Base-by-base conservation (phyloP, 2,888 invertebrate genomes). In the Ormyrus pomaceus region DNA sequence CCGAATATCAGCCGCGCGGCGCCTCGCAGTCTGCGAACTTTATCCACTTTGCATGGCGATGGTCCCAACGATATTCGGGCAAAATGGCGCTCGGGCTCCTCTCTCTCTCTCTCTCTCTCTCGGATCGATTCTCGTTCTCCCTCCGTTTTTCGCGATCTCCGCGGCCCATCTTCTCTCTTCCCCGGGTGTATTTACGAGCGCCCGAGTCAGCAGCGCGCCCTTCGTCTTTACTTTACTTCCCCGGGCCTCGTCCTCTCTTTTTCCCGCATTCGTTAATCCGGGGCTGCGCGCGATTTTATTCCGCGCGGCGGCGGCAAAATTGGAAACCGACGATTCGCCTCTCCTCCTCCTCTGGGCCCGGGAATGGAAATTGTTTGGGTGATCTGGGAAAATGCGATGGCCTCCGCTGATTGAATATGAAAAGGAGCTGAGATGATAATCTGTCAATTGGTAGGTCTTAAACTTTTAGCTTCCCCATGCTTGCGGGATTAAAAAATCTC, bases 41-140 rank as follows among this genome's bases (percentile, higher is more conserved):
- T 87, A 86, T 87, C 87, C 86, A 86, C 87, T 88, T 88, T 87
- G 86, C 88, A 88, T 87, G 87, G 86, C 87, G 87, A 88, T 88
- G 85, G 87, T 85, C 84, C 84, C 84, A 85, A 34, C 34, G 34
- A 34, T 84, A 84, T 86, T 86, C 84, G 59, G 46, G 71, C 71
- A 71, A 58, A 71, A 71, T 50, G 48, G 48, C 62, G 69, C 46
- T 73, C 10, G 11, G 50, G 6, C 19, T 19, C 59, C 58, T 0
- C 19, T 58, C 9, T 19, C 59, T 7, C 19, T 59, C n/a, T n/a
- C 2, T 10, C 58, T 5, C 59, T 7, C 19, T 59, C 6, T 19
- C 69, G 19, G 62, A 69, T 76, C 76, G 62, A 76, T 76, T 70
- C n/a, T 34, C 34, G 51, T 34, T 46, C 62, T 46, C 62, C 59